Evolutionary conservation across 2,888 invertebrate species (phyloP), one percentile per base, ranked within the genome.

Genomic region (Drosophila antonietae): DNA sequence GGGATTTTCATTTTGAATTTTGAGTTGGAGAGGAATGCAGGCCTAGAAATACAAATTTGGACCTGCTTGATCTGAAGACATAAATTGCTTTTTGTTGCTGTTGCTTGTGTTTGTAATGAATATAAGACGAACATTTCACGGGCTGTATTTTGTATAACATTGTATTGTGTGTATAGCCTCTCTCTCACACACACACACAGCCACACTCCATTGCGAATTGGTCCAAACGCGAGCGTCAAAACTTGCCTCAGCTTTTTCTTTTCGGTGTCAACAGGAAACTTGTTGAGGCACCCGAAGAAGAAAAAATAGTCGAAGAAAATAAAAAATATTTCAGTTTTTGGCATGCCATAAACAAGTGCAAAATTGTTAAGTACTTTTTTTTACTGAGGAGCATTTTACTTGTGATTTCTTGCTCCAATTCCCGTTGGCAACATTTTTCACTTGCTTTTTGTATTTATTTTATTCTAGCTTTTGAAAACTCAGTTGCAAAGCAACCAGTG

Each of bases 401-500:
- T 68, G 59, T 63, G 64, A 67, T 83, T 79, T 88, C 67, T 83
- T 89, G 79, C 79, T 73, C 77, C 81, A 79, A 74, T 78, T 83
- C 69, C 66, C 73, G 56, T 73, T 84, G 81, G 81, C 76, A 83
- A 83, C 72, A 68, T 65, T 66, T 72, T 58, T 18, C 18, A 57
- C 18, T 20, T 51, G 37, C 12, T 31, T 18, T 46, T 58, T 47
- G 6, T 51, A 8, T 60, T 46, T 47, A 12, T 44, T 23, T 20
- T 37, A 35, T 33, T 44, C 41, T 33, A 12, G 37, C 53, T 57
- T 62, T 61, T 57, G 55, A 35, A 37, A 58, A 58, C n/a, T 28
- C 57, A 65, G 53, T 64, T 31, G 65, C 61, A 76, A 72, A 89
- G 86, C 86, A 86, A 86, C 86, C 86, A 86, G 86, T 86, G 86